phyloP scores from a whole-genome alignment of 2,888 invertebrate species.

The Falcaria lacertinaria region DNA sequence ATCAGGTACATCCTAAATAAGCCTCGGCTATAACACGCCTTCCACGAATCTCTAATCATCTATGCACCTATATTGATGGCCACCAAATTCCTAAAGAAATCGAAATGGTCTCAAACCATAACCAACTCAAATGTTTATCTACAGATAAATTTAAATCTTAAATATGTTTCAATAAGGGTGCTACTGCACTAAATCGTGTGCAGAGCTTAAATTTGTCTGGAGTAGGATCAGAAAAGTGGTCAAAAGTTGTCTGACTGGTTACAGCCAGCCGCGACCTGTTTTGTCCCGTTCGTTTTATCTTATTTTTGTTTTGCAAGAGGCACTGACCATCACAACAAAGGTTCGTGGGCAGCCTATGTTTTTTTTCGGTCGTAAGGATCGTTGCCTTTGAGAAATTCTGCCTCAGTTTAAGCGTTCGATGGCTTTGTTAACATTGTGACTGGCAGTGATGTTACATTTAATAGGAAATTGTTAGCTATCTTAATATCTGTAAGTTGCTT shows the following conservation, averaged over 20 bases:
- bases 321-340: constrained; percentile 79
- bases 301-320: constrained; percentile 74
- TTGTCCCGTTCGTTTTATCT: constrained; percentile 62
- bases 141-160: constrained; percentile 6
- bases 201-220: constrained; percentile 21
- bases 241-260: constrained; percentile 65
- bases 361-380: constrained; percentile 50
- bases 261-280: constrained; percentile 56
- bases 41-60: constrained; percentile 1
- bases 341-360: constrained; percentile 52
- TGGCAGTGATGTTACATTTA: too few relatives aligned
- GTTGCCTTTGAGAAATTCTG: constrained; percentile 45
- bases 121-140: constrained; percentile 28
- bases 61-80: constrained; percentile 15
- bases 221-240: constrained; percentile 54
- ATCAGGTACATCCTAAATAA: too few relatives aligned
- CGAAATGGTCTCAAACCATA: constrained; percentile 73
- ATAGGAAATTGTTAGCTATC: too few relatives aligned
- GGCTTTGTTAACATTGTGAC: constrained; percentile 6
- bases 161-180: constrained; percentile 23
- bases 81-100: constrained; percentile 73
- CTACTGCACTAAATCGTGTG: constrained; percentile 12
- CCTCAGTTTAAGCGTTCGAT: constrained; percentile 22
- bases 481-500: too few relatives aligned
- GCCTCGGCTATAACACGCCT: too few relatives aligned